A percentile compares a stretch with the other conserved stretches of the same genome.
Evolutionary conservation across 1,140 invertebrate genomes (phyloP).

Genomic region (Caerostris darwini): DNA sequence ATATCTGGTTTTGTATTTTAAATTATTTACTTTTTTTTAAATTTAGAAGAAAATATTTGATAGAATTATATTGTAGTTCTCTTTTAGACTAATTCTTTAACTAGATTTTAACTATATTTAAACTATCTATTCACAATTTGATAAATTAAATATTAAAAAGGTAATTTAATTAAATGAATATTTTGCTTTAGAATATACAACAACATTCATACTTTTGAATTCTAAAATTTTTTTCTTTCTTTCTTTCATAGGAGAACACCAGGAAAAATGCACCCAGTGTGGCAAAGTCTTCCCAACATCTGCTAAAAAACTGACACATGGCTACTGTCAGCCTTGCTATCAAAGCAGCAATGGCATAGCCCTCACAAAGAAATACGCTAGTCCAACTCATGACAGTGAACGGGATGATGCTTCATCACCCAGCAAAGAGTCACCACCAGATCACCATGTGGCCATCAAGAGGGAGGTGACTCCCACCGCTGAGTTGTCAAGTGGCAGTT

Average conservation of each 20-base stretch:
- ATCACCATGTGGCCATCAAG: conserved; percentile 29
- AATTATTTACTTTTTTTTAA: too few relatives aligned
- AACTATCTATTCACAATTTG: too few relatives aligned
- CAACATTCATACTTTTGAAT: too few relatives aligned
- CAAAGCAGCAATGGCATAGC: conserved; percentile 80
- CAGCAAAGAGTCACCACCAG: conserved; percentile 24
- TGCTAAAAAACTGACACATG: conserved; percentile 80
- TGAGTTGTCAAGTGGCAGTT: background rate
- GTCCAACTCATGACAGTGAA: conserved; percentile 35
- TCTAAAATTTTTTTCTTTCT: conserved; percentile 21
- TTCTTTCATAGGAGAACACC: conserved; percentile 80
- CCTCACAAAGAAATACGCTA: conserved; percentile 73
- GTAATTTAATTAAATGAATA: too few relatives aligned
- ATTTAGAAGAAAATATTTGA: too few relatives aligned
- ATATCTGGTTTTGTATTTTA: too few relatives aligned
- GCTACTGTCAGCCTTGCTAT: conserved; percentile 81
- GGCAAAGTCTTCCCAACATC: conserved; percentile 80
- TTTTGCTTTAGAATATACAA: too few relatives aligned
- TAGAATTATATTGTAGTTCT: too few relatives aligned
- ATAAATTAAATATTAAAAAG: too few relatives aligned
- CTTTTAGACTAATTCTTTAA: too few relatives aligned
- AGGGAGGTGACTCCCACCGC: conserved; percentile 27
- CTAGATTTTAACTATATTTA: too few relatives aligned
- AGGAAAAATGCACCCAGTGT: conserved; percentile 82
- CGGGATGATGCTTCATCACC: conserved; percentile 15